These are phyloP conservation scores for Agrilus biguttatus DNA, from an alignment of 2,888 invertebrate genomes.

Conservation along the genomic window DNA sequence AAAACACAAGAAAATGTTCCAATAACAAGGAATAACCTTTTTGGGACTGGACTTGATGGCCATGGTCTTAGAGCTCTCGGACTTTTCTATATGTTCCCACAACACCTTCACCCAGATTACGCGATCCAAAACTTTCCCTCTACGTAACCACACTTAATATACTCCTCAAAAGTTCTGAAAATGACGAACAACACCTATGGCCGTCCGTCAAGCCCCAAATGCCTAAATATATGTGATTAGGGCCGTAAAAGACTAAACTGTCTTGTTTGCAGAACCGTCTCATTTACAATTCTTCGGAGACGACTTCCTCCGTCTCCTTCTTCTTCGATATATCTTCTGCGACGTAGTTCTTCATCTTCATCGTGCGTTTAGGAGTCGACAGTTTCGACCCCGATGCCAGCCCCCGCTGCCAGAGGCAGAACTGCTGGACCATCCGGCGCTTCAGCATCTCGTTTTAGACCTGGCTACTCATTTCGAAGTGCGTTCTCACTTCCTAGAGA, in stretches of 20 bases:
- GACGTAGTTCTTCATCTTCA: conserved; percentile 80
- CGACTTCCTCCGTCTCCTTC: conserved; percentile 78
- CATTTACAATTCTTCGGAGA: conserved; percentile 86
- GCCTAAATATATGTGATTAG: too few species aligned
- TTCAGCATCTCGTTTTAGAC: conserved; percentile 69
- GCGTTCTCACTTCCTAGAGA: conserved; percentile 52
- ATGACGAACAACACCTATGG: too few species aligned
- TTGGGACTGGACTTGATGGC: too few species aligned
- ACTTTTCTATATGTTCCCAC: too few species aligned
- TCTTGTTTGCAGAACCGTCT: conserved; percentile 38
- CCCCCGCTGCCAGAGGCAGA: conserved; percentile 80
- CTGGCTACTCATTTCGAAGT: conserved; percentile 75
- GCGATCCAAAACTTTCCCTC: too few species aligned
- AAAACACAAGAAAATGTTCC: too few species aligned
- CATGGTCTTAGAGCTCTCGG: too few species aligned
- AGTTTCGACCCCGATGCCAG: conserved; percentile 72
- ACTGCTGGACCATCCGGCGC: conserved; percentile 66
- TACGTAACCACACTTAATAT: too few species aligned
- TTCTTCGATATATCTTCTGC: conserved; percentile 87
- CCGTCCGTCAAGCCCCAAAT: too few species aligned
- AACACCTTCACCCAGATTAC: too few species aligned
- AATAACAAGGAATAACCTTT: too few species aligned
- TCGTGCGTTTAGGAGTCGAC: conserved; percentile 69
- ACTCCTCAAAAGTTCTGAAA: too few species aligned
- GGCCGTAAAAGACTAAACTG: neutral